Conservation (phyloP, 2,797 vertebrate species). For the Pagetopsis macropterus region DNA sequence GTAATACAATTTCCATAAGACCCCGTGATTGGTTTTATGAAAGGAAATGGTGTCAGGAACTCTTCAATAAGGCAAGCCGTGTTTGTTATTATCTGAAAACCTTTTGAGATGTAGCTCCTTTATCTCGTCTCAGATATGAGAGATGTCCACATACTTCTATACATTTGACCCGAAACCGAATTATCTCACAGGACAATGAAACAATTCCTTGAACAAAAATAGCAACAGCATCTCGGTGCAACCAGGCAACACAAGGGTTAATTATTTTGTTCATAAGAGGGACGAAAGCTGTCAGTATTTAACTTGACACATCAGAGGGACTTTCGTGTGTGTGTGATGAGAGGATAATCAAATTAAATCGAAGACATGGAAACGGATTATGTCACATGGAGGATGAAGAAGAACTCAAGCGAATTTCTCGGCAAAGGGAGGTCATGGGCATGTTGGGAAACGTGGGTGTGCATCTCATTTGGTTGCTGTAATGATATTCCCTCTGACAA, state of each 20-base stretch:
- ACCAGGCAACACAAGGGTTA: constrained; percentile 30
- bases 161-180: constrained; percentile 3
- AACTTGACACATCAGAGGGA: constrained; percentile 15
- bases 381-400: constrained; percentile 19
- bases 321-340: constrained; percentile 21
- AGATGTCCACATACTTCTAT: neutral
- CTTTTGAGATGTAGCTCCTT: constrained; percentile 10
- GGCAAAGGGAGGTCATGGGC: constrained; percentile 24
- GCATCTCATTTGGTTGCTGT: constrained; percentile 27
- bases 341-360: constrained; percentile 34
- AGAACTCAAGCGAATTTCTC: constrained; percentile 25
- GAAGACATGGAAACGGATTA: constrained; percentile 15
- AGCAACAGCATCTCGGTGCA: constrained; percentile 8
- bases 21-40: constrained; percentile 9
- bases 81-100: constrained; percentile 22
- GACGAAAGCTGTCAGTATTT: constrained; percentile 9
- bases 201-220: constrained; percentile 14
- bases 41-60: constrained; percentile 28
- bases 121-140: constrained; percentile 1
- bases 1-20: constrained; percentile 13
- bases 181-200: constrained; percentile 12
- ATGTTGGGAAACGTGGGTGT: constrained; percentile 1
- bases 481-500: neutral
- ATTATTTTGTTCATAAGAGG: constrained; percentile 29
- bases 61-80: neutral